Conservation (phyloP, 2,888 invertebrate genomes). For the Panzeria rudis region DNA sequence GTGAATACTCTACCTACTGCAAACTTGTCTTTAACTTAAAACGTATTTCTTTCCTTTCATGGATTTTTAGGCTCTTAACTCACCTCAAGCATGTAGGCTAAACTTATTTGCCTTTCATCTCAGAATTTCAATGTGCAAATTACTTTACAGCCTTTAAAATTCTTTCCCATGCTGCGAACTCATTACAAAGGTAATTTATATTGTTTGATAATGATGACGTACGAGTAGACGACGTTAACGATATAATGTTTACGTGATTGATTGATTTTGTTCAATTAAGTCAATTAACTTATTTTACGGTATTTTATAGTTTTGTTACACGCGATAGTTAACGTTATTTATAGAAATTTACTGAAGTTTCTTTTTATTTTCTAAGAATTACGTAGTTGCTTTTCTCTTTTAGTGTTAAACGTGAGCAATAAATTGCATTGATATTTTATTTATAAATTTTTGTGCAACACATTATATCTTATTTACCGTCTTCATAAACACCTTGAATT, state of each 20-base stretch:
- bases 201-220: slow-evolving; percentile 25
- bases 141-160: neutral
- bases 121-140: slow-evolving; percentile 4
- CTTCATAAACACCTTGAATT: neutral
- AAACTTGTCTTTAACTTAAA: neutral
- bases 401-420: slow-evolving; percentile 1
- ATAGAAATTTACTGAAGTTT: slow-evolving; percentile 19
- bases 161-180: neutral
- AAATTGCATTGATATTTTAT: slow-evolving; percentile 10
- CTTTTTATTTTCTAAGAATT: slow-evolving; percentile 1
- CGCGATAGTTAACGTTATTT: slow-evolving; percentile 45
- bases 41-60: neutral
- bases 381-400: neutral
- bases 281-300: slow-evolving; percentile 69
- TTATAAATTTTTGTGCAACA: neutral
- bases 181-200: slow-evolving; percentile 11
- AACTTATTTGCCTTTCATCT: neutral
- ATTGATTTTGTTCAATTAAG: slow-evolving; percentile 67
- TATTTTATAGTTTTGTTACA: slow-evolving; percentile 56
- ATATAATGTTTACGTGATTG: slow-evolving; percentile 55
- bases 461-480: neutral
- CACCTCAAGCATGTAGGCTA: neutral
- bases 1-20: neutral
- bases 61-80: neutral
- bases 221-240: slow-evolving; percentile 1